Percentiles rank a stretch among this genome's conserved stretches.
Evolutionary conservation across 2,888 invertebrate genomes (phyloP).

Genomic region (Zelleria hepariella): DNA sequence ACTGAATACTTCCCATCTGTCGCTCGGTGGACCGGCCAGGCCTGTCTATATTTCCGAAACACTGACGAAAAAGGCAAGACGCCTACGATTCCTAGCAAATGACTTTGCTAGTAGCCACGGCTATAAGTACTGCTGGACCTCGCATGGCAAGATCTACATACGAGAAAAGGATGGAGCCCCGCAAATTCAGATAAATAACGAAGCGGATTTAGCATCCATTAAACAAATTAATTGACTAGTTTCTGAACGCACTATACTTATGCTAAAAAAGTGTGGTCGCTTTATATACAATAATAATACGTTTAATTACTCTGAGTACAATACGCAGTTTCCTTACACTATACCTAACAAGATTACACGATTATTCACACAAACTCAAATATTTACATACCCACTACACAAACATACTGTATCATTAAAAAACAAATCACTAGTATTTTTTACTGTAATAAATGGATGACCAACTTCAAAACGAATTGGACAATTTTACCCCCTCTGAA

Average conservation of each 20-base stretch:
- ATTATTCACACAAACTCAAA: too few relatives aligned
- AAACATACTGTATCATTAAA: too few relatives aligned
- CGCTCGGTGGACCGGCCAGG: background rate
- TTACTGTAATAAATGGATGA: too few relatives aligned
- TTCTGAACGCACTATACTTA: too few relatives aligned
- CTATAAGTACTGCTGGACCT: background rate
- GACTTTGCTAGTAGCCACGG: background rate
- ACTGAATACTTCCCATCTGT: background rate
- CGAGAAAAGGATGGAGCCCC: background rate
- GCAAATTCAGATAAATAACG: background rate
- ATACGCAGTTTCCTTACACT: too few relatives aligned
- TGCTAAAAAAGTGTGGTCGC: too few relatives aligned
- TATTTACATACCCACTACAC: too few relatives aligned
- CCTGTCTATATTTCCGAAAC: background rate
- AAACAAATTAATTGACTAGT: too few relatives aligned
- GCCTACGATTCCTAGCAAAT: background rate
- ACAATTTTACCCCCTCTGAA: background rate
- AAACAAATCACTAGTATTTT: too few relatives aligned
- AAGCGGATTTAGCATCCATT: background rate
- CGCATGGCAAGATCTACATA: background rate
- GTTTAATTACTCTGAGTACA: too few relatives aligned
- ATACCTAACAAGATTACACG: too few relatives aligned
- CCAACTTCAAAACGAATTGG: background rate
- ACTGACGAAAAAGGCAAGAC: background rate
- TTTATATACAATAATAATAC: too few relatives aligned